Percentiles rank a stretch among this genome's conserved stretches.
Evolutionary conservation across 2,888 invertebrate genomes (phyloP).

Genomic region (Acleris emargana): DNA sequence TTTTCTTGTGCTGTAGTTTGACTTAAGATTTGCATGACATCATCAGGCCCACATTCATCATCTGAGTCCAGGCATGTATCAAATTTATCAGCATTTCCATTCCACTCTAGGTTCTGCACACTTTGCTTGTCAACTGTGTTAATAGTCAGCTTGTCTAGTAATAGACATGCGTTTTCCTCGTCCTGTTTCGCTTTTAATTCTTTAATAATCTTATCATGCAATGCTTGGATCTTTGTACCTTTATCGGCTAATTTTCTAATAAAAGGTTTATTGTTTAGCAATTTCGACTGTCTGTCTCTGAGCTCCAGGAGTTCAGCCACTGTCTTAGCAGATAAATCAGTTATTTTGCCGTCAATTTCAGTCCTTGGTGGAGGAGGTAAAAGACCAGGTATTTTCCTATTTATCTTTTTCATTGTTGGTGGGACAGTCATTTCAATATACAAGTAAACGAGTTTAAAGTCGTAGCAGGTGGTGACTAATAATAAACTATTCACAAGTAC

Average conservation of each 20-base stretch:
- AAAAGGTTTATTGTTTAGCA: slow-evolving; percentile 80
- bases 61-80: slow-evolving; percentile 78
- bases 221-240: slow-evolving; percentile 81
- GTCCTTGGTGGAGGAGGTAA: slow-evolving; percentile 69
- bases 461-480: too few species aligned
- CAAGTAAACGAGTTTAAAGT: background rate
- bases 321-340: slow-evolving; percentile 73
- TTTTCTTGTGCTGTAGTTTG: slow-evolving; percentile 80
- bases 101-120: slow-evolving; percentile 85
- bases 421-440: slow-evolving; percentile 41
- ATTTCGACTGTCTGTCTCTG: slow-evolving; percentile 81
- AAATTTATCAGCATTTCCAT: slow-evolving; percentile 66
- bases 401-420: slow-evolving; percentile 61
- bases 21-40: slow-evolving; percentile 84
- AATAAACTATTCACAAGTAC: too few species aligned
- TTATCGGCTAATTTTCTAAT: slow-evolving; percentile 83
- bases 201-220: slow-evolving; percentile 71
- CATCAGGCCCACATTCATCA: slow-evolving; percentile 84
- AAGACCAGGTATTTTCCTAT: slow-evolving; percentile 76
- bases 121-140: slow-evolving; percentile 67
- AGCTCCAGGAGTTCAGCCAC: slow-evolving; percentile 79
- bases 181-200: slow-evolving; percentile 78
- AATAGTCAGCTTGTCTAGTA: slow-evolving; percentile 79
- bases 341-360: slow-evolving; percentile 81
- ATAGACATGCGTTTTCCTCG: slow-evolving; percentile 75